These are phyloP conservation scores for Copidosoma aretas DNA, from an alignment of 2,888 invertebrate species.

Conservation along the genomic window DNA sequence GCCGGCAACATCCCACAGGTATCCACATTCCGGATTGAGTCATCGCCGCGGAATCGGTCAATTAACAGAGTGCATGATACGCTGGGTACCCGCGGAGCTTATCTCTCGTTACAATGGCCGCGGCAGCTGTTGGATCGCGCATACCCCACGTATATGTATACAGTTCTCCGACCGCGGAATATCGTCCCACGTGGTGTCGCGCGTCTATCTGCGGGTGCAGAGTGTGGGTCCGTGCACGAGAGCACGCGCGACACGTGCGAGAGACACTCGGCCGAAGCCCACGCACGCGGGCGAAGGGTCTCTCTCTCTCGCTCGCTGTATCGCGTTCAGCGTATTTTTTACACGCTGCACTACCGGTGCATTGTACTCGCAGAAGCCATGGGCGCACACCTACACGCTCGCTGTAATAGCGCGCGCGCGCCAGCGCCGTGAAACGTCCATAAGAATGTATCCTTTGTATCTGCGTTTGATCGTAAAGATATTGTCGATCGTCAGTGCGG, in stretches of 20 bases:
- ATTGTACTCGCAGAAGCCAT: constrained; percentile 8
- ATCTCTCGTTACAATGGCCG: neutral
- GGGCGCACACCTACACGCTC: no score
- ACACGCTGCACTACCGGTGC: constrained; percentile 5
- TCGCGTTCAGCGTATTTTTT: neutral
- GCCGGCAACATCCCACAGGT: neutral
- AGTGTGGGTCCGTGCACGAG: no score
- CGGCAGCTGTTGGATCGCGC: neutral
- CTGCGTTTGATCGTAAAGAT: no score
- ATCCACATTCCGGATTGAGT: neutral
- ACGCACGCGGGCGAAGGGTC: constrained; percentile 9
- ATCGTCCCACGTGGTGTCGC: constrained; percentile 23
- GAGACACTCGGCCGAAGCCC: neutral
- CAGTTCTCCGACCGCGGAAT: neutral
- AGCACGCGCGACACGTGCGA: constrained; percentile 32
- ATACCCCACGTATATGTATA: no score
- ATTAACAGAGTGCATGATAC: neutral
- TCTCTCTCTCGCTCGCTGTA: neutral
- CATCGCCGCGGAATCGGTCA: neutral
- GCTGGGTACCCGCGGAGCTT: neutral
- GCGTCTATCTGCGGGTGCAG: no score
- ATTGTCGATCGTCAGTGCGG: no score
- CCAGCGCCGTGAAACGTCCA: no score
- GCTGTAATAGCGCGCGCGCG: no score
- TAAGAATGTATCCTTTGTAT: no score